Percentiles rank a stretch among this genome's conserved stretches.
Evolutionary conservation across 2,888 invertebrate genomes (phyloP).

Genomic region (Apotomis capreana): DNA sequence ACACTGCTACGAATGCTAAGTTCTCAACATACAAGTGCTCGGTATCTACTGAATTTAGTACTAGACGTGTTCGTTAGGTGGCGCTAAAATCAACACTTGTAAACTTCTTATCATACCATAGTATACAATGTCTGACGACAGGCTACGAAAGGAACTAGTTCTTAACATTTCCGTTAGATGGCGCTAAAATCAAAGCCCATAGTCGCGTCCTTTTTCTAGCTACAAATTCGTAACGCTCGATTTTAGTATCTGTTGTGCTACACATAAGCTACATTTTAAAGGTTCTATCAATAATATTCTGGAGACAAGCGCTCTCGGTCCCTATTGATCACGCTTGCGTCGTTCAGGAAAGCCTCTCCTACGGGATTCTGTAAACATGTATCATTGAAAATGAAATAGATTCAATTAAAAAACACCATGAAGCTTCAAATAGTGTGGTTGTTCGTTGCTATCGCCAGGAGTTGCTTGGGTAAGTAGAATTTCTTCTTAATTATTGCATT

Average conservation of each 20-base stretch:
- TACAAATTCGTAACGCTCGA: neutral
- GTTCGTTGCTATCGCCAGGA: conserved; percentile 55
- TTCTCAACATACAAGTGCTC: conserved; percentile 16
- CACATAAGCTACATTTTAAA: neutral
- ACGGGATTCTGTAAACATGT: conserved; percentile 56
- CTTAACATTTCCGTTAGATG: neutral
- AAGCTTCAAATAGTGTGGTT: conserved; percentile 60
- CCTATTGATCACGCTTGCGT: conserved; percentile 78
- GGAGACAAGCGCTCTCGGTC: conserved; percentile 2
- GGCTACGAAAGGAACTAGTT: too few species aligned
- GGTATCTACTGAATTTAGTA: conserved; percentile 15
- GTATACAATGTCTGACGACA: too few species aligned
- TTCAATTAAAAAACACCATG: conserved; percentile 55
- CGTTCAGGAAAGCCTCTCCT: conserved; percentile 32
- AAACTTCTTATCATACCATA: too few species aligned
- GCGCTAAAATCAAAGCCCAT: neutral
- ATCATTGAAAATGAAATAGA: conserved; percentile 47
- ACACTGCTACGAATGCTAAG: neutral
- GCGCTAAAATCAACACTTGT: conserved; percentile 1
- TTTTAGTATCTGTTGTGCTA: neutral
- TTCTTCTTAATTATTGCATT: conserved; percentile 9
- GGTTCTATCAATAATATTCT: neutral
- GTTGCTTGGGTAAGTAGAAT: conserved; percentile 63
- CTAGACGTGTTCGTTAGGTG: neutral
- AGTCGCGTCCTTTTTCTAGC: neutral